These are phyloP conservation scores for Idris sp. DNA, from an alignment of 1,140 invertebrate genomes.

Conservation along the genomic window DNA sequence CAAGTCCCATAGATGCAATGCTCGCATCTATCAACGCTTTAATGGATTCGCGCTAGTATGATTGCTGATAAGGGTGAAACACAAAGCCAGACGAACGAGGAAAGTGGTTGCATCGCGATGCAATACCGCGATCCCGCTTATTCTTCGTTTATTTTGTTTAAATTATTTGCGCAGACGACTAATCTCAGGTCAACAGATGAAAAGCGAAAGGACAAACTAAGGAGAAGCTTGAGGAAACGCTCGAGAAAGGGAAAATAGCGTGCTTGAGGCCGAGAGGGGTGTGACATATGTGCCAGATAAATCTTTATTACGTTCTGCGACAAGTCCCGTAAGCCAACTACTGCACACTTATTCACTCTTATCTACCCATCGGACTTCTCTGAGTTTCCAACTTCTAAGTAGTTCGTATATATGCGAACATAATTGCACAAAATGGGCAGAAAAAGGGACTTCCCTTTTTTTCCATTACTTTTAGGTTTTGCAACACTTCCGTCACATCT, in stretches of 20 bases:
- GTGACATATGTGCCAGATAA: conserved; percentile 64
- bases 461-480: conserved; percentile 1
- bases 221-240: conserved; percentile 41
- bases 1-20: conserved; percentile 39
- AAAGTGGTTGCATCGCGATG: conserved; percentile 6
- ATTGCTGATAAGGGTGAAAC: conserved; percentile 21
- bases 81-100: conserved; percentile 21
- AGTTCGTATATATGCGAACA: conserved; percentile 62
- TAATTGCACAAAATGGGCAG: conserved; percentile 58
- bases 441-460: conserved; percentile 46
- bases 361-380: conserved; percentile 62
- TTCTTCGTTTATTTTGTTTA: conserved; percentile 41
- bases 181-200: conserved; percentile 35
- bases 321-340: conserved; percentile 64
- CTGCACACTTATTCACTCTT: conserved; percentile 63
- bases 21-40: conserved; percentile 40
- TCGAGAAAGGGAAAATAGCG: conserved; percentile 58
- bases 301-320: conserved; percentile 64
- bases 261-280: conserved; percentile 42
- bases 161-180: conserved; percentile 44
- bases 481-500: conserved; percentile 25
- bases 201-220: conserved; percentile 53
- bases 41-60: conserved; percentile 43
- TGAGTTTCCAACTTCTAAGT: conserved; percentile 61
- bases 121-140: conserved; percentile 34